Percentiles rank a stretch among this genome's conserved stretches.
Evolutionary conservation across 2,797 vertebrate genomes (phyloP).

Genomic region (Neoniphon sammara): DNA sequence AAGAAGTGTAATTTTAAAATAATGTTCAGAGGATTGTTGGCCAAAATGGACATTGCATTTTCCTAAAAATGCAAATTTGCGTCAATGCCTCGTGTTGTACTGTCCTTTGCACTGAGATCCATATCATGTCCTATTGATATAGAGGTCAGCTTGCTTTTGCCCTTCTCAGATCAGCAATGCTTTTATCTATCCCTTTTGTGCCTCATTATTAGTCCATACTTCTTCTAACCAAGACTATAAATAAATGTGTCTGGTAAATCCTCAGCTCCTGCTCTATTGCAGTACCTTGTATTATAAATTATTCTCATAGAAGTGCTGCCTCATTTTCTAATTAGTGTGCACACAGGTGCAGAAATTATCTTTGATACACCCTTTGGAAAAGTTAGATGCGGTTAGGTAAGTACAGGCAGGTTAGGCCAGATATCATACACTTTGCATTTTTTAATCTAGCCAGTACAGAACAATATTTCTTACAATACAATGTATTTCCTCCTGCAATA

Average conservation of each 20-base stretch:
- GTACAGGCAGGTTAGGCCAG: not conserved
- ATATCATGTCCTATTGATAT: constrained; percentile 16
- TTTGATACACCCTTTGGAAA: constrained; percentile 38
- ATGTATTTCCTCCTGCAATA: not conserved
- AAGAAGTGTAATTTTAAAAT: not conserved
- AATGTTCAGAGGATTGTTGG: not conserved
- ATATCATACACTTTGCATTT: not conserved
- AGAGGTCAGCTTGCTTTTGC: constrained; percentile 11
- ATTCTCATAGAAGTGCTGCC: constrained; percentile 19
- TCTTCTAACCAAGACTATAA: constrained; percentile 20
- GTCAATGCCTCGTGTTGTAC: not conserved
- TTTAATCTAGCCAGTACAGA: not conserved
- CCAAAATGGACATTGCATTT: constrained; percentile 7
- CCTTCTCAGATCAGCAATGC: constrained; percentile 10
- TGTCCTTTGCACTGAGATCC: not conserved
- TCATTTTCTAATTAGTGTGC: constrained; percentile 41
- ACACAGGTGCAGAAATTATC: constrained; percentile 1
- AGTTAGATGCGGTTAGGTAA: not conserved
- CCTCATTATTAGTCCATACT: constrained; percentile 6
- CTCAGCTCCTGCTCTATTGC: constrained; percentile 7
- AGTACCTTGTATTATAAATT: constrained; percentile 25
- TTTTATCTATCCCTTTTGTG: constrained; percentile 10
- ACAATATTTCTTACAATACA: not conserved
- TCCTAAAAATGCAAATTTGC: constrained; percentile 23
- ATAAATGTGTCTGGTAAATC: constrained; percentile 20